These are phyloP conservation scores for Periplaneta americana DNA, from an alignment of 1,140 invertebrate species.

Conservation along the genomic window DNA sequence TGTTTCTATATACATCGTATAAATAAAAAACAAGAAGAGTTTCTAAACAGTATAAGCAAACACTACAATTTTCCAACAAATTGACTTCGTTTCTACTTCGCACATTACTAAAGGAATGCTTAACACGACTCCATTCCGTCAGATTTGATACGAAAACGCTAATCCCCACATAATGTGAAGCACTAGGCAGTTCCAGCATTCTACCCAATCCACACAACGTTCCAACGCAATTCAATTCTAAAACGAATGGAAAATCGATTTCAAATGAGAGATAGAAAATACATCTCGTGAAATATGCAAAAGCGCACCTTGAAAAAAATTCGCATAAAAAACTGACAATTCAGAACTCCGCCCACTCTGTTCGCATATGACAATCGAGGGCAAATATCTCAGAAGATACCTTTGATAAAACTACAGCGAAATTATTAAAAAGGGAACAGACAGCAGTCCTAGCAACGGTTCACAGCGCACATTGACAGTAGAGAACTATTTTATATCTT, in stretches of 20 bases:
- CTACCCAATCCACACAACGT: not conserved
- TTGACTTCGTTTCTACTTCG: too few species aligned
- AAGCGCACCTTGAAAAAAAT: not conserved
- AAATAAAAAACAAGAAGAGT: too few species aligned
- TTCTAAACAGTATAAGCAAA: too few species aligned
- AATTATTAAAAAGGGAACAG: not conserved
- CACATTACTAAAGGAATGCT: too few species aligned
- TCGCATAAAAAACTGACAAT: not conserved
- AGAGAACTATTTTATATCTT: not conserved
- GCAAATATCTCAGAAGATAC: not conserved
- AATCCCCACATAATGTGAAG: not conserved
- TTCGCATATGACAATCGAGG: not conserved
- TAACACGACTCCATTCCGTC: too few species aligned
- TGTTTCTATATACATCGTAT: too few species aligned
- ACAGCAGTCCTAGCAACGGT: not conserved
- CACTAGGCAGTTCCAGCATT: not conserved
- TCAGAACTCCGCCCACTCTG: not conserved
- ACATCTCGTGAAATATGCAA: not conserved
- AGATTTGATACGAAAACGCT: too few species aligned
- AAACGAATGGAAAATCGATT: not conserved
- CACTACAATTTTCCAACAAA: too few species aligned
- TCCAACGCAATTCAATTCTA: not conserved
- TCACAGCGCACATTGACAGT: not conserved
- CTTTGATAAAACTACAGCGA: not conserved
- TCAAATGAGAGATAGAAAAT: not conserved